Evolutionary conservation across 2,797 vertebrate species (phyloP), one percentile per base, ranked within the genome.

Genomic region (Leptoclinus maculatus): DNA sequence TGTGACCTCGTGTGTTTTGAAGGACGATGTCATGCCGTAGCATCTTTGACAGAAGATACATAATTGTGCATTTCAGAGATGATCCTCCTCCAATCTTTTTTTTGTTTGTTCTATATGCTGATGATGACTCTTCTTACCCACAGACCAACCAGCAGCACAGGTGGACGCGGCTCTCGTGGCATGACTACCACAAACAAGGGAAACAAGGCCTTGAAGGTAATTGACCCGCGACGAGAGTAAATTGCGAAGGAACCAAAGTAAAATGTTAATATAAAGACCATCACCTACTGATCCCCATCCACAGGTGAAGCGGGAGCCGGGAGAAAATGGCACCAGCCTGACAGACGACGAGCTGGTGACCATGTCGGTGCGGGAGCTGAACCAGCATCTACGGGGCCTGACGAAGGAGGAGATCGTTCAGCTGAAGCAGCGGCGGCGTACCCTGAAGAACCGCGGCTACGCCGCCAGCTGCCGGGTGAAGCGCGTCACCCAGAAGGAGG

Each of bases 111-210:
- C 27, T 29, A 45, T 73, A 16, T 76, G 64, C 71, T 88, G 6
- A 82, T 47, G 27, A 12, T 64, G 34, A 71, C 13, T 86, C 68
- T 78, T 85, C 43, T 86, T 38, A 7, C 84, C 73, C 57, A 47
- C 92, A 97, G 97, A 96, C 87, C 91, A 85, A 79, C 85, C 91
- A 85, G 85, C 89, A 94, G 94, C 86, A 90, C 90, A 93, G 95
- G 90, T 90, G 89, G 93, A 91, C 91, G 74, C 89, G 94, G 96
- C 93, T 97, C 93, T 95, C 94, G 95, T 97, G 98, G 97, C 96
- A 99, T 99, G 98, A 99, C 97, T 97, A 98, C 98, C 95, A 96
- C 96, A 95, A 97, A 96, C 95, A 99, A 99, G 96, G 97, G 97
- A 96, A 99, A 95, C 96, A 99, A 99, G 94, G 97, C 98, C 93